Base-by-base conservation (phyloP, 30 jellyfish, hydroid and myxozoan species). In the Haliclystus octoradiatus region DNA sequence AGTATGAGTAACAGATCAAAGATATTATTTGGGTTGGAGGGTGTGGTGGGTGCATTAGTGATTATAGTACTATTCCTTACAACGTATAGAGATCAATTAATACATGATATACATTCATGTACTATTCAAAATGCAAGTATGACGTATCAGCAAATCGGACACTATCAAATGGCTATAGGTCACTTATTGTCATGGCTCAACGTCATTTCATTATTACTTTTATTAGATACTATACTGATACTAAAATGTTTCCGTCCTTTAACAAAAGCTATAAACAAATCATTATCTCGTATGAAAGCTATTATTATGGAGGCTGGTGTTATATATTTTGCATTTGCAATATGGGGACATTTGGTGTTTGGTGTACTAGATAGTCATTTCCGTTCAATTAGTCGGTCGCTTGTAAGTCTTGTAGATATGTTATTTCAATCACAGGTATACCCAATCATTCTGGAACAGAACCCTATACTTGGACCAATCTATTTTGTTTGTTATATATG, bases 341-440 rank as follows among this genome's bases (percentile, higher is more conserved):
- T 26, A 46, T 78, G 92, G 92, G 92, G 77, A 31, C 64, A 63
- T 47, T 60, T 71, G 46, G 82, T 82, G 61, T 78, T 78, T 23
- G 82, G 62, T 27, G 77, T 57, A 27, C 53, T n/a, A 2, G 57
- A 68, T 34, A 27, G 68, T 2, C 49, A 72, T 26, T 78, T 78
- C 78, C 63, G 77, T 0, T 12, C 77, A 3, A 2, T 69, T 7
- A 46, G 53, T 0, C 46, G 51, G 12, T 27, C 92, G 23, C 69
- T 68, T 32, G 76, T 79, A 3, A 69, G 81, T 1, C 68, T 78
- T 0, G 69, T 78, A 72, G 92, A 69, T 68, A 78, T 78, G 82
- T 72, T 78, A 26, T 79, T 78, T 24, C 82, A 70, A 12, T 79
- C 92, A 27, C 57, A 40, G 57, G 57, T 19, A 9, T 40, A 40